phyloP scores from a whole-genome alignment of 2,797 vertebrate species.

The Tinamus major region DNA sequence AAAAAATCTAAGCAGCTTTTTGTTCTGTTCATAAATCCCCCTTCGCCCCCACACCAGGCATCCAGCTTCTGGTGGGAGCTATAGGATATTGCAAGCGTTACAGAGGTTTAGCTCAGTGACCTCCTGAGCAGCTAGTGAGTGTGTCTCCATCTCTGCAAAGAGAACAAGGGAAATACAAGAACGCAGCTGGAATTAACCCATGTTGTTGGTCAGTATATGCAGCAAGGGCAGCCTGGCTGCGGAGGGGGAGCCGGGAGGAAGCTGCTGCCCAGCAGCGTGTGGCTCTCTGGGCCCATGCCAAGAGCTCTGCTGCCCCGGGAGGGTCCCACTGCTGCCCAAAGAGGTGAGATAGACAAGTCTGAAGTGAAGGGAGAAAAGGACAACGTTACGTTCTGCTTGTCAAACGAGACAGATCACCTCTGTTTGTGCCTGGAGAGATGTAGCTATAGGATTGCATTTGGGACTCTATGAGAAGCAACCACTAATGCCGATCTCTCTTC shows the following conservation, averaged over 20 bases:
- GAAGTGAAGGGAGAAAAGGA: background rate
- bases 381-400: background rate
- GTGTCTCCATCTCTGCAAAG: background rate
- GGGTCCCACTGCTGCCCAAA: constrained; percentile 6
- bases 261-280: constrained; percentile 28
- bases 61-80: background rate
- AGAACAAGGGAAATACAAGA: background rate
- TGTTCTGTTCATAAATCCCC: background rate
- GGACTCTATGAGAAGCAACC: background rate
- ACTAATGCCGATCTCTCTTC: background rate
- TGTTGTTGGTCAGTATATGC: background rate
- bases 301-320: background rate
- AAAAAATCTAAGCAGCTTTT: background rate
- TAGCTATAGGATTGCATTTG: constrained; percentile 37
- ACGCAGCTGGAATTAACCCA: background rate
- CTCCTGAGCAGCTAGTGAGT: background rate
- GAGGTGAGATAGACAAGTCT: constrained; percentile 39
- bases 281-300: background rate
- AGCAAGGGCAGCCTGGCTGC: background rate
- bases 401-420: background rate
- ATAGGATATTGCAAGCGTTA: background rate
- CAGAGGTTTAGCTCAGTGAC: background rate
- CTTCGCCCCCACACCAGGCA: background rate
- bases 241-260: background rate
- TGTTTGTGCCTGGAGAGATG: constrained; percentile 30